Percentiles rank a stretch among this genome's conserved stretches.
Conservation (phyloP, 2,888 invertebrate genomes). For the Drosophila longiperda region DNA sequence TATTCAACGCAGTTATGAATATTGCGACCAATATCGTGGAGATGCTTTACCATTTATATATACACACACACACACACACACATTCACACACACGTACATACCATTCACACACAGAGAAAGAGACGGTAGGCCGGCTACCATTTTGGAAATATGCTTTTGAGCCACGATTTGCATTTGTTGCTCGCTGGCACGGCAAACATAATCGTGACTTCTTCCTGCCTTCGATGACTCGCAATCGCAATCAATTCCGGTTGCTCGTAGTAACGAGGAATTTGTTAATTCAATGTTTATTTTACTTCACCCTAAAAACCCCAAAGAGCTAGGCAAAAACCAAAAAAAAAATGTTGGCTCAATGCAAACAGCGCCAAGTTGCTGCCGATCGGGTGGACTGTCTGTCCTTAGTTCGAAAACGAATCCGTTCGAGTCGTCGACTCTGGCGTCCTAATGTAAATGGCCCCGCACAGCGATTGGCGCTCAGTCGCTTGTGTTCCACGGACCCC, state of each 20-base stretch:
- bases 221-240: slow-evolving; percentile 63
- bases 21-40: slow-evolving; percentile 39
- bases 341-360: slow-evolving; percentile 24
- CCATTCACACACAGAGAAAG: neutral
- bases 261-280: slow-evolving; percentile 85
- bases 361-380: slow-evolving; percentile 45
- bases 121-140: slow-evolving; percentile 29
- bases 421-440: slow-evolving; percentile 14
- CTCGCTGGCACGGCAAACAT: slow-evolving; percentile 75
- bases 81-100: slow-evolving; percentile 7
- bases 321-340: slow-evolving; percentile 1
- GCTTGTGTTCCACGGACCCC: slow-evolving; percentile 49
- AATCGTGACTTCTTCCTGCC: slow-evolving; percentile 64
- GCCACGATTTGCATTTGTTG: slow-evolving; percentile 79
- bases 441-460: slow-evolving; percentile 47
- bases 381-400: slow-evolving; percentile 44
- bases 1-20: slow-evolving; percentile 70
- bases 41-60: slow-evolving; percentile 40
- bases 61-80: slow-evolving; percentile 14
- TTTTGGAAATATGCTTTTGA: slow-evolving; percentile 41
- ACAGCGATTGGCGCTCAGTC: slow-evolving; percentile 62
- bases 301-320: slow-evolving; percentile 55
- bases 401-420: slow-evolving; percentile 51
- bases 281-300: slow-evolving; percentile 80
- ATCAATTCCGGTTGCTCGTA: slow-evolving; percentile 82